Conservation (phyloP, 2,113 vertebrate genomes). For the Neolamprologus caudopunctatus region DNA sequence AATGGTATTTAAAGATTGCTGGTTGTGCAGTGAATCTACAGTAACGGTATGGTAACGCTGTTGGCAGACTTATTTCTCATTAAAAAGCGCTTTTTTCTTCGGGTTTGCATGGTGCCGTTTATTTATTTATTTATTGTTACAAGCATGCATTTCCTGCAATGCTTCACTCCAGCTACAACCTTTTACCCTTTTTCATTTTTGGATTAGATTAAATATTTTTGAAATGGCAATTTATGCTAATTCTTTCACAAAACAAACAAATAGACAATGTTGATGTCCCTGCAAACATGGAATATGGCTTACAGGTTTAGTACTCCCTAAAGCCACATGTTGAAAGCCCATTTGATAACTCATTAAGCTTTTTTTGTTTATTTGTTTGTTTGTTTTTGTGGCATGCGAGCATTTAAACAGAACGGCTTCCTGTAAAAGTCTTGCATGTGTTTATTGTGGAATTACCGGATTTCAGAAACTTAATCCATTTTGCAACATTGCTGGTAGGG, state of each 20-base stretch:
- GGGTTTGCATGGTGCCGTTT: not conserved
- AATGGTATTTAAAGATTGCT: not conserved
- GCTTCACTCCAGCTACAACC: not conserved
- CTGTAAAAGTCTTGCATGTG: not conserved
- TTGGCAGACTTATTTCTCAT: not conserved
- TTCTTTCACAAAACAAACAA: constrained; percentile 14
- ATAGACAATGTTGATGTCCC: constrained; percentile 21
- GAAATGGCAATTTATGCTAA: constrained; percentile 8
- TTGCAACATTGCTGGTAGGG: not conserved
- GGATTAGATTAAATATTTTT: constrained; percentile 11
- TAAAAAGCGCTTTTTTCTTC: not conserved
- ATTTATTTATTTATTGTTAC: not conserved
- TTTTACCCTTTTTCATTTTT: not conserved
- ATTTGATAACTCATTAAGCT: constrained; percentile 39
- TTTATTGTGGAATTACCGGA: not conserved
- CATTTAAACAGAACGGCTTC: not conserved
- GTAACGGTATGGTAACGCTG: not conserved
- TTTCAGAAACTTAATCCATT: not conserved
- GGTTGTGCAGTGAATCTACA: not conserved
- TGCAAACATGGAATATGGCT: constrained; percentile 13
- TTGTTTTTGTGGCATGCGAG: not conserved
- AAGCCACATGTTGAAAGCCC: constrained; percentile 44
- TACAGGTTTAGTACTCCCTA: constrained; percentile 7
- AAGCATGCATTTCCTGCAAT: not conserved
- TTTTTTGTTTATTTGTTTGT: not conserved